Percentiles rank a stretch among this genome's conserved stretches.
phyloP scores from a whole-genome alignment of 2,113 vertebrate species.

The Dissostichus mawsoni region DNA sequence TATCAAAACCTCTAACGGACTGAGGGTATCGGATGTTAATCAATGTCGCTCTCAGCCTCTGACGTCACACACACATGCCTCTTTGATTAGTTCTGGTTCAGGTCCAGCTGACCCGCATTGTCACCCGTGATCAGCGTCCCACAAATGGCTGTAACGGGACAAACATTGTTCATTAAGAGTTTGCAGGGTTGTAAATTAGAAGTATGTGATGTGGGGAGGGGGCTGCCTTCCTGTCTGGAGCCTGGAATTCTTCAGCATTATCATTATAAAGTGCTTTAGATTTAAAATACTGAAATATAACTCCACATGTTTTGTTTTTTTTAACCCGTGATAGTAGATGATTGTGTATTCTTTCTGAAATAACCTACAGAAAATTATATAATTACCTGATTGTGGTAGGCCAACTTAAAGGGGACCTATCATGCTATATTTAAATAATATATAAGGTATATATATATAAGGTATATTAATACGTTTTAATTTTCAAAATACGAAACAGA shows the following conservation, averaged over 20 bases:
- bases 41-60: slow-evolving; percentile 60
- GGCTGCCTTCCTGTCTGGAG: slow-evolving; percentile 30
- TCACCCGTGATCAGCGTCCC: slow-evolving; percentile 65
- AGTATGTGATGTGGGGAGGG: slow-evolving; percentile 23
- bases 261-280: neutral
- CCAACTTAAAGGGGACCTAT: too few species aligned
- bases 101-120: slow-evolving; percentile 62
- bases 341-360: too few species aligned
- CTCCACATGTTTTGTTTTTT: neutral
- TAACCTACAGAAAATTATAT: too few species aligned
- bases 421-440: too few species aligned
- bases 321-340: too few species aligned
- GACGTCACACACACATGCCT: slow-evolving; percentile 68
- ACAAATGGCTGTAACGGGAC: slow-evolving; percentile 39
- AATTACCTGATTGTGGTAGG: neutral
- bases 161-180: slow-evolving; percentile 52
- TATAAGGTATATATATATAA: too few species aligned
- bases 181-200: slow-evolving; percentile 34
- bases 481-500: too few species aligned
- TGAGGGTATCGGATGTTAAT: slow-evolving; percentile 71
- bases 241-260: neutral
- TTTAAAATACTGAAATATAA: slow-evolving; percentile 4
- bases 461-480: too few species aligned
- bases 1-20: slow-evolving; percentile 55
- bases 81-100: slow-evolving; percentile 72